Percentiles rank a stretch among this genome's conserved stretches.
Evolutionary conservation across 2,888 invertebrate species (phyloP).

Genomic region (Aphodius sticticus): DNA sequence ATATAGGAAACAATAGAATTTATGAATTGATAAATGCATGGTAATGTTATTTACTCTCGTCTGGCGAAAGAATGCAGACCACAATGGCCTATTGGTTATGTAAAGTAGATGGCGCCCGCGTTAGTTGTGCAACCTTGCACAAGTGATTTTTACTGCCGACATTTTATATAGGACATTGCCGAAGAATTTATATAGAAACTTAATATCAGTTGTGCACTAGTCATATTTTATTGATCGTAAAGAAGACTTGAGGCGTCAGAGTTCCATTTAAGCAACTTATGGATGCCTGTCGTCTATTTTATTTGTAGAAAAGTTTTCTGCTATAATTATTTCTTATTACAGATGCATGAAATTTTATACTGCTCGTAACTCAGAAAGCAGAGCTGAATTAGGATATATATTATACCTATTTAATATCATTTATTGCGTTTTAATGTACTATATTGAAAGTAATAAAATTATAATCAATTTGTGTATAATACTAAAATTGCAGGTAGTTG

Average conservation of each 20-base stretch:
- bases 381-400: too few relatives aligned
- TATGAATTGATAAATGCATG: not conserved
- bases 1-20: conserved; percentile 4
- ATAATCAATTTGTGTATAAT: too few relatives aligned
- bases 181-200: not conserved
- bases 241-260: not conserved
- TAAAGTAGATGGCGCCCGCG: not conserved
- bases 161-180: too few relatives aligned
- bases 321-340: not conserved
- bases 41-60: not conserved
- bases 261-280: not conserved
- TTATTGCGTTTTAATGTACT: too few relatives aligned
- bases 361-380: not conserved
- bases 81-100: not conserved
- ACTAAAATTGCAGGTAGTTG: too few relatives aligned
- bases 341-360: not conserved
- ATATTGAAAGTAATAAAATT: too few relatives aligned
- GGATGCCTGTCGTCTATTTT: not conserved
- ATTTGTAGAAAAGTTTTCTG: not conserved
- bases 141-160: conserved; percentile 4
- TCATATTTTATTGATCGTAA: not conserved
- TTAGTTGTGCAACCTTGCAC: not conserved
- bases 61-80: not conserved
- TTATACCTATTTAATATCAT: too few relatives aligned
- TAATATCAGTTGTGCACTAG: not conserved